Evolutionary conservation across 1,140 invertebrate species (phyloP).

Genomic region (Leptinotarsa lineolata): DNA sequence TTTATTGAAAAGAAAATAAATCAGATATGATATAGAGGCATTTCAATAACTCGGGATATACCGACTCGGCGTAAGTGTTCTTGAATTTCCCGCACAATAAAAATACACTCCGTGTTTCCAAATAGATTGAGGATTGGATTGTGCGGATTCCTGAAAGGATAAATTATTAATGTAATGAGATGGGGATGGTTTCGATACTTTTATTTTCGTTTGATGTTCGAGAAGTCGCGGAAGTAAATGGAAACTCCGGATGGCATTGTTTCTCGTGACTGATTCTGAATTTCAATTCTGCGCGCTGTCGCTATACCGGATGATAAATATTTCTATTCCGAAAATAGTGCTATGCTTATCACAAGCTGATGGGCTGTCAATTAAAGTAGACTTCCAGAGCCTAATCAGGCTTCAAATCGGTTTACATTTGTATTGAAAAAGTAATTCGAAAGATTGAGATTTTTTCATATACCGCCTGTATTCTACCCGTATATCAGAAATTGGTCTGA

Average conservation of each 20-base stretch:
- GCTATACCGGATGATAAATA: not conserved
- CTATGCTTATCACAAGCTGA: too few species aligned
- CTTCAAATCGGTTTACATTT: too few species aligned
- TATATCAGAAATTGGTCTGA: too few species aligned
- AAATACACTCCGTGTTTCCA: conserved; percentile 26
- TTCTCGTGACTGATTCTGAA: not conserved
- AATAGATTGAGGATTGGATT: conserved; percentile 27
- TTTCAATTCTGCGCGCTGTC: too few species aligned
- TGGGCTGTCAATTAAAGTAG: too few species aligned
- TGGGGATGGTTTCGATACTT: conserved; percentile 9
- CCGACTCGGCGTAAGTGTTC: conserved; percentile 22
- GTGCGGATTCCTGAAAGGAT: conserved; percentile 16
- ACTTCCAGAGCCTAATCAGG: too few species aligned
- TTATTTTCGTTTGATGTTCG: conserved; percentile 4
- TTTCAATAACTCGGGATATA: conserved; percentile 27
- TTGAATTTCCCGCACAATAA: conserved; percentile 26
- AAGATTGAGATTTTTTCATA: too few species aligned
- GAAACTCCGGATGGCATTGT: not conserved
- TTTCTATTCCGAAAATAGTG: not conserved
- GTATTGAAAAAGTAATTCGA: too few species aligned
- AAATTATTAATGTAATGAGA: conserved; percentile 32
- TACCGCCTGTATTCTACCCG: too few species aligned
- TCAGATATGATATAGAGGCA: conserved; percentile 32
- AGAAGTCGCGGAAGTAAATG: not conserved
- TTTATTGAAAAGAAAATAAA: conserved; percentile 34